Conservation (phyloP, 1,140 invertebrate species). For the Spodoptera frugiperda region DNA sequence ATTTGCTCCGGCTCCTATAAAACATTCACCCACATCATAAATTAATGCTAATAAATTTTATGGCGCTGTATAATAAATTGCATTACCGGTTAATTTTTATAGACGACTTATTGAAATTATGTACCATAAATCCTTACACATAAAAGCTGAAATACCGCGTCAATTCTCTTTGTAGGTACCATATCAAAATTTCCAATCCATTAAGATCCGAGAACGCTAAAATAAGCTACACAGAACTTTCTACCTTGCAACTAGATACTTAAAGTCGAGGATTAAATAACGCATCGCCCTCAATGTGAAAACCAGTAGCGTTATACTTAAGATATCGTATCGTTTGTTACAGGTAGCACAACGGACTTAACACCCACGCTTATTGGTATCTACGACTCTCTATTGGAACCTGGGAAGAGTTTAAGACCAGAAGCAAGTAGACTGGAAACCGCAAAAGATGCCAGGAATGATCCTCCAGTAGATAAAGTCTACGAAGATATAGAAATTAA, state of each 20-base stretch:
- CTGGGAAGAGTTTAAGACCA: constrained; percentile 72
- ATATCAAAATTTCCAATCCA: neutral
- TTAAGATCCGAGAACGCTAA: constrained; percentile 1
- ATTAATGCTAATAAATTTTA: constrained; percentile 26
- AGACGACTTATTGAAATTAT: constrained; percentile 30
- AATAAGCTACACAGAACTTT: neutral
- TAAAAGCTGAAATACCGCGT: neutral
- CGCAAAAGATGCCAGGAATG: constrained; percentile 81
- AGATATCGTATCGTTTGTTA: constrained; percentile 63
- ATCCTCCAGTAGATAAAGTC: constrained; percentile 68
- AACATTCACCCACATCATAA: constrained; percentile 15
- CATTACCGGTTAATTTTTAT: constrained; percentile 15
- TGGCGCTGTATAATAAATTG: constrained; percentile 24
- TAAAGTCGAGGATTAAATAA: constrained; percentile 5
- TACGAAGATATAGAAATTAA: constrained; percentile 34
- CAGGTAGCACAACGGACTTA: constrained; percentile 88
- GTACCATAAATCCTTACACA: constrained; percentile 42
- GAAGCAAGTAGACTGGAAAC: constrained; percentile 72
- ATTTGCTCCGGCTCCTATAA: constrained; percentile 27
- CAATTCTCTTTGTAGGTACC: neutral
- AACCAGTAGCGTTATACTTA: constrained; percentile 31
- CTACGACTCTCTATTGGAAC: constrained; percentile 85
- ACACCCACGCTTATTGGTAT: constrained; percentile 87
- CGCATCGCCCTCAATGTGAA: neutral
- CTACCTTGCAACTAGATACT: neutral